Base-by-base conservation (phyloP, 1,140 invertebrate species). In the Cydia amplana region DNA sequence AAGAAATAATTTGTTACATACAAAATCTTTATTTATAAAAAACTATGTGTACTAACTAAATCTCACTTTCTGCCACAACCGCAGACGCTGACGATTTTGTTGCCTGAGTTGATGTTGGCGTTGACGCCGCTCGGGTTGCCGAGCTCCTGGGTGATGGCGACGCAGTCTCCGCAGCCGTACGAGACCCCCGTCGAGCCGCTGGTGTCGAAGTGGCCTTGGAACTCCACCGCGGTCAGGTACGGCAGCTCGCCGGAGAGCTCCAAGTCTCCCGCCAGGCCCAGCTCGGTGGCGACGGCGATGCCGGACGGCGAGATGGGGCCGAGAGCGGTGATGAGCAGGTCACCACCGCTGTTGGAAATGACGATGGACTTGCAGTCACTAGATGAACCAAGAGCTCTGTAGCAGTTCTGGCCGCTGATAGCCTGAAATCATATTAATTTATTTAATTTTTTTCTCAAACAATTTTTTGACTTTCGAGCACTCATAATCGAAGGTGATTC, bases 251-350 rank as follows among this genome's bases (percentile, higher is more conserved):
- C 87, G 18, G 46, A 28, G 0, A 89, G 83, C 5, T 74, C 43
- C 0, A 89, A 12, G 12, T 74, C 74, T 1, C 86, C 87, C 46
- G 83, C 78, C 28, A 84, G 84, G 0, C 64, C 77, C 12, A 86
- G 86, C 60, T 87, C 82, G 10, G 86, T 86, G n/a, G 78, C 65
- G 0, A 87, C 74, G 12, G 78, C 75, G 55, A 87, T 74, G 6
- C 83, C 83, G 23, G 51, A 55, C 0, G 51, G 51, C 16, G 51
- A 4, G 51, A 55, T 55, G n/a, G 51, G 51, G n/a, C 51, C 51
- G 51, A 55, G 16, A 9, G 16, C n/a, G n/a, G 51, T 18, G 51
- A 55, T 55, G 51, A 55, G 16, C 51, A 55, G n/a, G 5, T 55
- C 51, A 4, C 51, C 51, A 9, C 51, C 51, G n/a, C n/a, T 55